Evolutionary conservation across 2,113 vertebrate genomes (phyloP), one percentile per base, ranked within the genome.

Genomic region (Mystacornis crossleyi): DNA sequence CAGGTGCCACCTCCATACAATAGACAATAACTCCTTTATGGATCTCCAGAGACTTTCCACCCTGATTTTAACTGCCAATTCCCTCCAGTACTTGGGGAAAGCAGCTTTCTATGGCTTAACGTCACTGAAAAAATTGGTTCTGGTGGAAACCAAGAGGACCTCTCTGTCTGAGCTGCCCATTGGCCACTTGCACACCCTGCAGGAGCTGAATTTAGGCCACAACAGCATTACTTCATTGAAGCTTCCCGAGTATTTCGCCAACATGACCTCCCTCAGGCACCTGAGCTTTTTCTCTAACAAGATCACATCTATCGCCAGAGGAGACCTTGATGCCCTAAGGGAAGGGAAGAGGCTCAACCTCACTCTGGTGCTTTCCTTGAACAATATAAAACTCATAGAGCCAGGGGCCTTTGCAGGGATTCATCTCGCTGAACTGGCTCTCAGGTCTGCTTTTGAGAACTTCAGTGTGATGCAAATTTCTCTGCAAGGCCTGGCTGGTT

Each of bases 1-100:
- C 78, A 98, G 98, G 79, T 98, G 98, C 93, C 80, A 97, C 20
- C 93, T 98, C 66, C 79, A 91, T 25, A 70, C 38, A 15, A 97
- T 98, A 72, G 97, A 97, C 92, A 97, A 98, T 38, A 58, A 97
- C 45, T 93, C 98, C 19, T 98, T 97, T 75, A 9, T 65, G 34
- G 97, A 97, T 24, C 95, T 98, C 86, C 16, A 45, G 1, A 62
- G 95, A 4, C 97, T 98, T 57, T 98, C 95, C 47, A 97, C 93
- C 48, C 97, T 98, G 93, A 95, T 98, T 95, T 84, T 98, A 77
- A 98, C 98, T 7, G 98, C 95, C 88, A 98, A 98, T 53, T 93
- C 97, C 29, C 91, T 98, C 18, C 91, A 95, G 65, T 62, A 57
- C 13, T 80, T 98, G 90, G 95, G 89, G 17, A 65, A 24, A 21